A percentile compares a stretch with the other conserved stretches of the same genome.
Evolutionary conservation across 2,113 vertebrate species (phyloP).

Genomic region (Bubo scandiacus): DNA sequence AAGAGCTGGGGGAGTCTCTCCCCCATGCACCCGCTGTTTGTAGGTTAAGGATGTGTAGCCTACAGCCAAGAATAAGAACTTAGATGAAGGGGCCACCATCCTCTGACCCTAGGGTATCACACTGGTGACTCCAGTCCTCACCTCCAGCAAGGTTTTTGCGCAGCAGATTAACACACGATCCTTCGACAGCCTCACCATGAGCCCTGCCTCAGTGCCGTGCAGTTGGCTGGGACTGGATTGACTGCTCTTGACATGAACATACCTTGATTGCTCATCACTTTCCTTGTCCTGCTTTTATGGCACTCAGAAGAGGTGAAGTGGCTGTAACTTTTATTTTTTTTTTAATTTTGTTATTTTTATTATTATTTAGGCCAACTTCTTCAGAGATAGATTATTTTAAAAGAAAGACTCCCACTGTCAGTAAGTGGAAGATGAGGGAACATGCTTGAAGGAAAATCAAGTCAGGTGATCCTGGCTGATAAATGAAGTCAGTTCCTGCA

Average conservation of each 20-base stretch:
- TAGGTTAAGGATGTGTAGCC: background rate
- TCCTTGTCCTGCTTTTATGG: background rate
- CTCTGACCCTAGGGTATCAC: background rate
- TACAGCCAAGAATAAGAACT: accelerated
- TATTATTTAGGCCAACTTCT: background rate
- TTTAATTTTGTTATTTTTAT: background rate
- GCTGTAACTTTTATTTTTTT: background rate
- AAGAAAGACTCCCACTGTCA: background rate
- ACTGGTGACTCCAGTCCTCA: background rate
- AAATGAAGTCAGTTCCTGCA: background rate
- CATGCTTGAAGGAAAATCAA: background rate
- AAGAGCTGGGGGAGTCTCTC: background rate
- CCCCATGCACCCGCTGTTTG: too few species aligned
- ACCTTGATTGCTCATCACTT: background rate
- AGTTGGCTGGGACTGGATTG: background rate
- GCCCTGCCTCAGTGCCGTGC: accelerated
- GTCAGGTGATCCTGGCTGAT: background rate
- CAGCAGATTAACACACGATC: accelerated
- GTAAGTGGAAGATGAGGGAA: background rate
- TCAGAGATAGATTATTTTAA: background rate
- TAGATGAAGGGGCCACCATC: accelerated
- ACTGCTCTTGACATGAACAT: background rate
- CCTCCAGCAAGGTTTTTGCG: background rate
- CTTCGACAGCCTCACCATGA: accelerated
- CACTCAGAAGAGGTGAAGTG: background rate